These are phyloP conservation scores for Craniophora ligustri DNA, from an alignment of 2,888 invertebrate genomes.

Conservation along the genomic window DNA sequence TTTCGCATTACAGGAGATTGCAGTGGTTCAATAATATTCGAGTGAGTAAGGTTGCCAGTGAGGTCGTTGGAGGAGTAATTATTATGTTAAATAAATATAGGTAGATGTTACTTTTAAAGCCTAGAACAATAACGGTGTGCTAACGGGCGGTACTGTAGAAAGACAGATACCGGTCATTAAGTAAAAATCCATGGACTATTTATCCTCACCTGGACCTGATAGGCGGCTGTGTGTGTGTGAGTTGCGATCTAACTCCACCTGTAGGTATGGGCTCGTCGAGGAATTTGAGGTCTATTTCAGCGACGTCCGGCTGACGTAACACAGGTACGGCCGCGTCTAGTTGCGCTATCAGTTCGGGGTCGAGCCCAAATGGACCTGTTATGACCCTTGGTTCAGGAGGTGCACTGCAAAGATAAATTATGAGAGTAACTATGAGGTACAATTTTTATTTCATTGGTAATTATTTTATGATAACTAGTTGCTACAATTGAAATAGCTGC, in stretches of 20 bases:
- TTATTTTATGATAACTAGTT: no score
- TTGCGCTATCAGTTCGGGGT: slow-evolving; percentile 91
- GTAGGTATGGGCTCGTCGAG: slow-evolving; percentile 83
- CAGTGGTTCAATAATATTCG: no score
- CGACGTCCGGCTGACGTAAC: slow-evolving; percentile 68
- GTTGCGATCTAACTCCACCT: slow-evolving; percentile 69
- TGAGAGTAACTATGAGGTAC: no score
- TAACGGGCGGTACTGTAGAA: no score
- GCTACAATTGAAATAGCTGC: no score
- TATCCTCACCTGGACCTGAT: slow-evolving; percentile 63
- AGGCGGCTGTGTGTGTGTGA: slow-evolving; percentile 57
- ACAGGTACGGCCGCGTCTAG: slow-evolving; percentile 89
- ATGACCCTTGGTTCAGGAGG: slow-evolving; percentile 82
- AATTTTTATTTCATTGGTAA: no score
- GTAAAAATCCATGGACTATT: no score
- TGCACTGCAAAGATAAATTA: slow-evolving; percentile 64
- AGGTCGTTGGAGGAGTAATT: no score
- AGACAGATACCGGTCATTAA: no score
- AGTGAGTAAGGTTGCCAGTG: no score
- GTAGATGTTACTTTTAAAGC: background rate
- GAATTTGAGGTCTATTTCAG: slow-evolving; percentile 84
- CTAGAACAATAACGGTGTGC: no score
- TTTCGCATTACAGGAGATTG: no score
- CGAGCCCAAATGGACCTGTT: slow-evolving; percentile 93
- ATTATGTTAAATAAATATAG: background rate